Conservation (phyloP, 2,113 vertebrate species). For the Galbula dea region DNA sequence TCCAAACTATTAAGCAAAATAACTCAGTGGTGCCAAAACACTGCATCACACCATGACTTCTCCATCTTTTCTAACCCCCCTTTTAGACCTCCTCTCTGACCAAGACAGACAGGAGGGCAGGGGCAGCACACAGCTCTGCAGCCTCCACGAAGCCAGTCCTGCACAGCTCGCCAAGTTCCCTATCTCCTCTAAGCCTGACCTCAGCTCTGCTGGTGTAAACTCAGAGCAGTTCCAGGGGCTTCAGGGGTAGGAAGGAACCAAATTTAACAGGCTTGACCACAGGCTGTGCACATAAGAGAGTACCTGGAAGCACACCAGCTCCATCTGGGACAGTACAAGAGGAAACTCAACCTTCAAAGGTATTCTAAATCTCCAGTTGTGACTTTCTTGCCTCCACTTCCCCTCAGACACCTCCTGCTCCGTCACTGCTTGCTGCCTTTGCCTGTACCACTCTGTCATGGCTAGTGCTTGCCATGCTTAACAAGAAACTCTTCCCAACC, state of each 20-base stretch:
- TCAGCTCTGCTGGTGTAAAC: neutral
- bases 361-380: neutral
- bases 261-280: neutral
- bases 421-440: accelerated
- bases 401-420: neutral
- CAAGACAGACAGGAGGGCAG: neutral
- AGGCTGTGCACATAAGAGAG: neutral
- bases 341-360: neutral
- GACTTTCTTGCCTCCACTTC: neutral
- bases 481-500: neutral
- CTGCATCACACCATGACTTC: slow-evolving; percentile 9
- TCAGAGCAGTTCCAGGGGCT: neutral
- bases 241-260: neutral
- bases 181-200: neutral
- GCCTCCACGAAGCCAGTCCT: neutral
- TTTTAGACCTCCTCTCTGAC: neutral
- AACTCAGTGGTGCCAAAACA: slow-evolving; percentile 28
- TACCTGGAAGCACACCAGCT: neutral
- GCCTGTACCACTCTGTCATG: neutral
- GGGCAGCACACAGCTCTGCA: neutral
- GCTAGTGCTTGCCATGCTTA: neutral
- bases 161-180: accelerated
- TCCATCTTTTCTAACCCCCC: neutral
- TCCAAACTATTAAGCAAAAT: slow-evolving; percentile 54
- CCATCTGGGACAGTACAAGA: neutral